Conservation (phyloP, 1,140 invertebrate species). For the Drosophila biarmipes region DNA sequence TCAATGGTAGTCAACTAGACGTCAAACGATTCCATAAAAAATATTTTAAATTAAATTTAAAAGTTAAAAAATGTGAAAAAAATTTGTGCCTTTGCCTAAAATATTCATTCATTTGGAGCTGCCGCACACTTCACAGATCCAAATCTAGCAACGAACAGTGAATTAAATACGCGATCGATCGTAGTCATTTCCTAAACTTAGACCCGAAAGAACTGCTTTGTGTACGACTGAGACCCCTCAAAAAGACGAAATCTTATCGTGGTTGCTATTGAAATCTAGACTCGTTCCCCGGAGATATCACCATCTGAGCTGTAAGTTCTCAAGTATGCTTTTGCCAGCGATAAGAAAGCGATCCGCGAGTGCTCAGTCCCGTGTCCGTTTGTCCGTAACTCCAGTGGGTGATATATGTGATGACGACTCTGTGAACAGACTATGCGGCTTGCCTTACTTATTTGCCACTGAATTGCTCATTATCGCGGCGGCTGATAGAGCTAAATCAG, state of each 20-base stretch:
- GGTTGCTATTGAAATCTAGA: slow-evolving; percentile 22
- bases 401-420: slow-evolving; percentile 7
- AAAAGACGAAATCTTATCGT: slow-evolving; percentile 27
- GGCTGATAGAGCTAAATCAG: slow-evolving; percentile 33
- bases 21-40: too few species aligned
- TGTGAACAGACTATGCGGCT: slow-evolving; percentile 12
- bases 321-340: background rate
- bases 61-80: too few species aligned
- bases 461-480: slow-evolving; percentile 44
- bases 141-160: slow-evolving; percentile 27
- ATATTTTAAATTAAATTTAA: too few species aligned
- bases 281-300: slow-evolving; percentile 13
- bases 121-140: slow-evolving; percentile 3
- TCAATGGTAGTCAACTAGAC: too few species aligned
- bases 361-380: slow-evolving; percentile 14
- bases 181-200: slow-evolving; percentile 13
- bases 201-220: slow-evolving; percentile 3
- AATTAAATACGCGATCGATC: slow-evolving; percentile 29
- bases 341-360: slow-evolving; percentile 24
- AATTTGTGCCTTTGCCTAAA: background rate
- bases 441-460: slow-evolving; percentile 68
- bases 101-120: background rate
- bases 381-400: slow-evolving; percentile 2
- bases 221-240: slow-evolving; percentile 15
- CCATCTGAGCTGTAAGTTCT: slow-evolving; percentile 32